Percentiles rank a stretch among this genome's conserved stretches.
These are phyloP conservation scores for Cardinalis cardinalis DNA, from an alignment of 2,113 vertebrate species.

Conservation along the genomic window DNA sequence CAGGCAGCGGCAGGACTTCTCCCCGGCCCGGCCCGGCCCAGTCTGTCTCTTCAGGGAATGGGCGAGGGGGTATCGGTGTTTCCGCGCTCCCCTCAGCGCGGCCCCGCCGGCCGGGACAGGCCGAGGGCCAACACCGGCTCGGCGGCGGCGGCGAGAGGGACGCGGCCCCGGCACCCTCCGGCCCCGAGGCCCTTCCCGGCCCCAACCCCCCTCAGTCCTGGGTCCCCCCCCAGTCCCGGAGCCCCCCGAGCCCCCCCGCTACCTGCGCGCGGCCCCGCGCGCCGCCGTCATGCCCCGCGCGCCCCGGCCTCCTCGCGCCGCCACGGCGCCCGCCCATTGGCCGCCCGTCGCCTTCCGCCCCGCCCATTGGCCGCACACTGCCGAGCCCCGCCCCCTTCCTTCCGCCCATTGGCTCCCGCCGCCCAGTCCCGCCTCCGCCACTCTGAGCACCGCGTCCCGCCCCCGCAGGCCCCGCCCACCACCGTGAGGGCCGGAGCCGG, in stretches of 20 bases:
- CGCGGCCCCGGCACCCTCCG: background rate
- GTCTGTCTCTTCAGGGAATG: background rate
- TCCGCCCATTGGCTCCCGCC: background rate
- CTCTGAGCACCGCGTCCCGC: background rate
- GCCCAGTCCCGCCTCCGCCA: background rate
- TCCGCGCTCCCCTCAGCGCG: background rate
- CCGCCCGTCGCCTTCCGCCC: no score
- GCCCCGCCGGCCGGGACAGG: background rate
- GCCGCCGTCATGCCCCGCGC: conserved; percentile 23
- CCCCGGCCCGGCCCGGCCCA: background rate
- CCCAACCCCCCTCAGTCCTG: background rate
- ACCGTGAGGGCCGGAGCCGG: background rate
- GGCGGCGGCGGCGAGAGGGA: background rate
- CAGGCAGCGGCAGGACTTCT: background rate
- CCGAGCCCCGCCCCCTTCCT: background rate
- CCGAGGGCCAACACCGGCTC: background rate
- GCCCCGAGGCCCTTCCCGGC: background rate
- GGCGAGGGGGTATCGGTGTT: background rate
- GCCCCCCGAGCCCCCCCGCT: no score
- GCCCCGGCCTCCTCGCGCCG: background rate
- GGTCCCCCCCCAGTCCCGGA: no score
- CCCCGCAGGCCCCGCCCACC: background rate
- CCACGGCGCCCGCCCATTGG: background rate
- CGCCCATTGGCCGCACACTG: background rate
- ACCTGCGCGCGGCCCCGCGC: background rate